A percentile compares a stretch with the other conserved stretches of the same genome.
Conservation (phyloP, 1,140 invertebrate species). For the Scylla paramamosain region DNA sequence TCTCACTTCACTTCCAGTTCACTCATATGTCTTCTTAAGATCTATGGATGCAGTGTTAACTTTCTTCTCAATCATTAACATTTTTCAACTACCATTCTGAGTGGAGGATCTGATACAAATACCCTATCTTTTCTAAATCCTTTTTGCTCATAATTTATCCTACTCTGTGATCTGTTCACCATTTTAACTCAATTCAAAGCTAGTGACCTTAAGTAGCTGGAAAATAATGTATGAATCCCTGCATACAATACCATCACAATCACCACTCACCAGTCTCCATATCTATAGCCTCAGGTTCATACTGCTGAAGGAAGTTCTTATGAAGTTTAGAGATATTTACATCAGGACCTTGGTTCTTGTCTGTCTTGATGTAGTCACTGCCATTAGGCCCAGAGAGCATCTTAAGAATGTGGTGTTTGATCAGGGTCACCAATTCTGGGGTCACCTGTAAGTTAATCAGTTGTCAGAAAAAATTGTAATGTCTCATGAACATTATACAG, state of each 20-base stretch:
- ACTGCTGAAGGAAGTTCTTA: constrained; percentile 83
- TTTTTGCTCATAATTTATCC: too few species aligned
- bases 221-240: neutral
- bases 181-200: too few species aligned
- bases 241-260: neutral
- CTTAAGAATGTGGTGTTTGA: constrained; percentile 83
- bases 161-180: too few species aligned
- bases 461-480: too few species aligned
- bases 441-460: constrained; percentile 77
- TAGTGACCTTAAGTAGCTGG: too few species aligned
- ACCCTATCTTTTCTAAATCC: too few species aligned
- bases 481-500: neutral
- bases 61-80: too few species aligned
- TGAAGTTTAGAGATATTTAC: constrained; percentile 84
- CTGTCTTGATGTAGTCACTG: constrained; percentile 78
- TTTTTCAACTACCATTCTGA: too few species aligned
- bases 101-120: too few species aligned
- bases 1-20: too few species aligned
- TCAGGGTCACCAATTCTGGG: constrained; percentile 82
- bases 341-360: constrained; percentile 81
- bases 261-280: constrained; percentile 71
- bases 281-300: constrained; percentile 81
- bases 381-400: constrained; percentile 79
- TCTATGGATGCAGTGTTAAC: too few species aligned
- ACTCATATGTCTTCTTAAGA: too few species aligned